Base-by-base conservation (phyloP, 2,797 vertebrate genomes). In the Coccyzus lansbergi region DNA sequence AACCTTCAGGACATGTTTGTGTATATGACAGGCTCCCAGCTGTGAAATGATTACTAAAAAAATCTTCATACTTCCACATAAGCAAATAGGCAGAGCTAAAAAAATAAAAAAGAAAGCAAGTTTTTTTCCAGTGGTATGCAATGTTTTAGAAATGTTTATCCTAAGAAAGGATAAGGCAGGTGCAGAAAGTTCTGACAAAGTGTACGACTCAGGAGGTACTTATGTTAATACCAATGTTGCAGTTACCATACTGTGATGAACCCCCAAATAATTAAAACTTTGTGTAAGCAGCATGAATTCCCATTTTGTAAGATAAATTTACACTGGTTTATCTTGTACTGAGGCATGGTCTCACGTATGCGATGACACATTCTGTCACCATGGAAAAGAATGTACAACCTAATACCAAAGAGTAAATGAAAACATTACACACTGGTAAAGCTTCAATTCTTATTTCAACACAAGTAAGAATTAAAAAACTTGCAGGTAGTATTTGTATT, bases 1-100 rank as follows among this genome's bases (percentile, higher is more conserved):
- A 95, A 93, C 95, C 71, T 94, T 80, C 81, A 93, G 86, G 78
- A 94, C 86, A 94, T 92, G 56, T 88, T 52, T 82, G 58, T 76
- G 63, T 49, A n/a, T 53, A 59, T 48, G 71, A 86, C 71, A 95
- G 83, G 69, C 28, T 53, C 60, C 7, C 40, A 77, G 0, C 26
- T 80, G 56, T 1, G 7, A 95, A 79, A 76, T 29, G 12, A 85
- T 48, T 74, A 48, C 44, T 70, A 77, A 60, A 82, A 92, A 82
- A 70, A 64, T 1, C 14, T 25, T 13, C 7, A 10, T 31, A 59
- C 22, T 82, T 82, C 58, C 74, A 69, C 60, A 58, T 15, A 2
- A 90, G 7, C 29, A 56, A 3, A 10, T 44, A 48, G 42, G 25
- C 9, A 83, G 28, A 83, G 15, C 15, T 74, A 51, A 6, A 38